Evolutionary conservation across 2,797 vertebrate species (phyloP), one percentile per base, ranked within the genome.

Genomic region (Semaprochilodus insignis): DNA sequence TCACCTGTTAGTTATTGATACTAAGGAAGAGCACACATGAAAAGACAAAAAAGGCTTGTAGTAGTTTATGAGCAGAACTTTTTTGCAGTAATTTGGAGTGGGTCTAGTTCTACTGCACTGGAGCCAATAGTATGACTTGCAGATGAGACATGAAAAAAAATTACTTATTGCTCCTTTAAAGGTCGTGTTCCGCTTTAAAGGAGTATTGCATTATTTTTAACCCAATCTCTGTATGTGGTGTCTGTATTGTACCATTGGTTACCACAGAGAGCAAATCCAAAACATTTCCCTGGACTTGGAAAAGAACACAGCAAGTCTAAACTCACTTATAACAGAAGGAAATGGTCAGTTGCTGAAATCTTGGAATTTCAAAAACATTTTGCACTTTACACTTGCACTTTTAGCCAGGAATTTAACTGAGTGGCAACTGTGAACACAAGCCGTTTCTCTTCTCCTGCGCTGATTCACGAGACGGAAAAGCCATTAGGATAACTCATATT

Each of bases 1-100:
- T 51, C 23, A 21, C n/a, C 73, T 36, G 21, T 54, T 13, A n/a
- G 19, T 75, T 34, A 54, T 8, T 51, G 70, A 15, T 23, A 51
- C 27, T 21, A 57, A 19, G 31, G 7, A 34, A 75, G 27, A 19
- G 27, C 4, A n/a, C 34, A 31, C 51, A 63, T 36, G 69, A 73
- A 73, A 57, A 80, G 72, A 70, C 17, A 69, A 27, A 52, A n/a
- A 67, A 81, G 80, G 71, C 57, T 52, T 57, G 72, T 72, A 10
- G 31, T 81, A n/a, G 62, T 59, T 40, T 59, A 27, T 81, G 65
- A 57, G 57, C 55, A 69, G 66, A 79, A 1, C 55, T 70, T 70
- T 27, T 71, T 40, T 10, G 34, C 54, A 16, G 54, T 17, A 57
- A 25, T 78, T 60, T n/a, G 23, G 19, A 27, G 69, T 11, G 57